Base-by-base conservation (phyloP, 2,888 invertebrate genomes). In the Scaptomyza cyrtandrae region DNA sequence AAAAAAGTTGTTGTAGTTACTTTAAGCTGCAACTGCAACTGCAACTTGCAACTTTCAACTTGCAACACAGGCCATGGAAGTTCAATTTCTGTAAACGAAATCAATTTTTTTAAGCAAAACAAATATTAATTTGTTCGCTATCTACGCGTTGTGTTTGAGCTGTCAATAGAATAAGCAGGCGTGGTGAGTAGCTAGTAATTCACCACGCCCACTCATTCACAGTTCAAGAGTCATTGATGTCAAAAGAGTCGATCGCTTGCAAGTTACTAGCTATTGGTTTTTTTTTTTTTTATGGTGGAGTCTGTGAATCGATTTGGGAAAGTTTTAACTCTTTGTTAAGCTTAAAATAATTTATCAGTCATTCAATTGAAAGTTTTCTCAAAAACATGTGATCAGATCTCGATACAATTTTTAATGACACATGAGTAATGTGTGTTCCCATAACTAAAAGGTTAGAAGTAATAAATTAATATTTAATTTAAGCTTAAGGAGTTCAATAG, bases 21-120 rank as follows among this genome's bases (percentile, higher is more conserved):
- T 52, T 11, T 37, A 14, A 39, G 9, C 44, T 27, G 35, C 55
- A 58, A 13, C 31, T n/a, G 29, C 31, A 27, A 59, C 11, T 61
- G 48, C 71, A n/a, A 52, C 10, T 29, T 27, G 35, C 55, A 52
- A 10, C 24, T n/a, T 27, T 31, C 55, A 52, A 10, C 24, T n/a
- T 58, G 44, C 66, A 24, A 52, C 55, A 35, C 35, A 19, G 39
- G 54, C 63, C 50, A 63, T 68, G 67, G 19, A 70, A 71, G 60
- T 61, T 41, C 27, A 57, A 33, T 57, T 69, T 50, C n/a, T 24
- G 24, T 56, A 71, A 59, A 56, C 43, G 11, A 62, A 72, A 63
- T 68, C 68, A 63, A 62, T 45, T 69, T 69, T 53, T 10, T 66
- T 54, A 41, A n/a, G 24, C 24, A 24, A 24, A 24, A 24, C 24